These are phyloP conservation scores for Gryllus longicercus DNA, from an alignment of 2,888 invertebrate genomes.

Conservation along the genomic window DNA sequence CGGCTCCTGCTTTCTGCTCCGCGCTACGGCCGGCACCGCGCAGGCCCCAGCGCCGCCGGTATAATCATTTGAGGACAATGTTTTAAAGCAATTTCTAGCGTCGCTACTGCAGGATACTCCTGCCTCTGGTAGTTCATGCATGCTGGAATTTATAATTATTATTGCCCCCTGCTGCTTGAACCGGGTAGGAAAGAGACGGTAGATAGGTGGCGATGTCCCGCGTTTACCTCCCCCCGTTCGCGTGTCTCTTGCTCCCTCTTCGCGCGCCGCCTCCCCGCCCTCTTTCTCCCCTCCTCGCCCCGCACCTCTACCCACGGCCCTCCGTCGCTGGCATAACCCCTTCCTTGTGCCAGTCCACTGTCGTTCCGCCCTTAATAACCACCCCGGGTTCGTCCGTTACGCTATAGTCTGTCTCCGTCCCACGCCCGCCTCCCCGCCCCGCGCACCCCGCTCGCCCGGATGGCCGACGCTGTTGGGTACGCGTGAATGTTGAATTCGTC, in stretches of 20 bases:
- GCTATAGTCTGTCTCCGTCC: too few species aligned
- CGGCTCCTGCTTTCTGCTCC: neutral
- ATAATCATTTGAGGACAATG: constrained; percentile 17
- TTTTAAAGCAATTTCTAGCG: constrained; percentile 17
- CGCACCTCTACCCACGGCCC: neutral
- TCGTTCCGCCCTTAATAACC: neutral
- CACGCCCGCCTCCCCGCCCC: too few species aligned
- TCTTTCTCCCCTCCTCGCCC: neutral
- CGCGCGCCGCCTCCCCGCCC: neutral
- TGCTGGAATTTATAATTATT: constrained; percentile 33
- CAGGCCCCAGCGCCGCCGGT: neutral
- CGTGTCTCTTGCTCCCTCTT: neutral
- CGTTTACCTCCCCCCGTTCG: neutral
- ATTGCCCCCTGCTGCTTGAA: constrained; percentile 22
- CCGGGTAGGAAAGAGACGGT: neutral
- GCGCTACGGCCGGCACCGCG: neutral
- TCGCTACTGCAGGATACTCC: constrained; percentile 7
- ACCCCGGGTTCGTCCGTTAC: neutral
- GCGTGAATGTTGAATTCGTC: neutral
- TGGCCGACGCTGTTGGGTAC: too few species aligned
- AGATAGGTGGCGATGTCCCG: neutral
- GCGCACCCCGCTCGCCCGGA: too few species aligned
- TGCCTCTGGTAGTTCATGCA: constrained; percentile 24
- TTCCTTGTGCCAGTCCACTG: neutral
- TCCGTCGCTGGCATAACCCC: neutral